phyloP scores from a whole-genome alignment of 2,888 invertebrate genomes.

The Dryococelus australis region DNA sequence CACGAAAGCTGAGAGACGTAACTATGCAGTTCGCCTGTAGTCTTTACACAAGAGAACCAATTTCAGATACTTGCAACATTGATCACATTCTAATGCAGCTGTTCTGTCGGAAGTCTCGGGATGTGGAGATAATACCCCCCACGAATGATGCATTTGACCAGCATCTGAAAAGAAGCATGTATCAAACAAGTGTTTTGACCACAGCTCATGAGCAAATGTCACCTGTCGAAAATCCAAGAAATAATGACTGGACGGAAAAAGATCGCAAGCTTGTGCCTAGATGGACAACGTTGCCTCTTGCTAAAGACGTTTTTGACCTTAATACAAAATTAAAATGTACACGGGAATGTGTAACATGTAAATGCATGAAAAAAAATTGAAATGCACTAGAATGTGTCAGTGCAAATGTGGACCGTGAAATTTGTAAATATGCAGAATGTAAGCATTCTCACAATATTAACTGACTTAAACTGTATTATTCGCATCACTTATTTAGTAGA shows the following conservation, averaged over 20 bases:
- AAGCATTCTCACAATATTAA: too few species aligned
- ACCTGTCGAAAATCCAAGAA: not conserved
- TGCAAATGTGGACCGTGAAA: not conserved
- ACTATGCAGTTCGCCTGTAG: not conserved
- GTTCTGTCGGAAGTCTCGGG: not conserved
- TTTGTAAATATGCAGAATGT: not conserved
- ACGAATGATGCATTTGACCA: slow-evolving; percentile 8
- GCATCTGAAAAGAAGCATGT: too few species aligned
- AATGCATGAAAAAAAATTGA: slow-evolving; percentile 18
- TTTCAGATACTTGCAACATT: not conserved
- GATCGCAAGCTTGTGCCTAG: not conserved
- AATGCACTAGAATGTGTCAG: not conserved
- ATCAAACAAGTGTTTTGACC: not conserved
- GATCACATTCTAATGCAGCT: too few species aligned
- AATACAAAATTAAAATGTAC: not conserved
- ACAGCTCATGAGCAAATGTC: not conserved
- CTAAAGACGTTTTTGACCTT: not conserved
- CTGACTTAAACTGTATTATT: not conserved
- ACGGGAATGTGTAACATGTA: not conserved
- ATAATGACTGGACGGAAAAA: not conserved
- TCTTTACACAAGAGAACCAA: not conserved
- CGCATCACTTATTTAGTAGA: too few species aligned
- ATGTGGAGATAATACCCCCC: not conserved
- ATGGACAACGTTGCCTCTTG: too few species aligned
- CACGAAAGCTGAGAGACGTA: not conserved